Evolutionary conservation across 2,888 invertebrate genomes (phyloP).

Genomic region (Spialia ferax): DNA sequence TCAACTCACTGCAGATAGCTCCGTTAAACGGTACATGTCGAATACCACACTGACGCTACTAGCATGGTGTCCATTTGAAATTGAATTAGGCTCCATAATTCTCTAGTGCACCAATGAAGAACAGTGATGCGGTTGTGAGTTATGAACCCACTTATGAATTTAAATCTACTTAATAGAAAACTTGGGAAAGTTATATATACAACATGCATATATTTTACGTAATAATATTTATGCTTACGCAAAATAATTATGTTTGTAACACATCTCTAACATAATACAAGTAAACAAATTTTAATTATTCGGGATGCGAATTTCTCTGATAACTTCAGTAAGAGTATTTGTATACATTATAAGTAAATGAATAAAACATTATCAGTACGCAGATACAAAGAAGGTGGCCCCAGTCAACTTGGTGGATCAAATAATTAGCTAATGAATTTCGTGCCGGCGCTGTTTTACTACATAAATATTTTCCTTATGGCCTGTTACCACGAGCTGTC

Average conservation of each 20-base stretch:
- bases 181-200: no score
- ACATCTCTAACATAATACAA: no score
- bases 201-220: no score
- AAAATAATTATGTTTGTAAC: no score
- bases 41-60: slow-evolving; percentile 54
- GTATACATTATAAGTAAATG: slow-evolving; percentile 17
- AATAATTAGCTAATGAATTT: slow-evolving; percentile 83
- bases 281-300: neutral
- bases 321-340: neutral
- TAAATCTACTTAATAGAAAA: no score
- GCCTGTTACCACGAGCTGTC: slow-evolving; percentile 84
- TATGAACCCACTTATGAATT: neutral
- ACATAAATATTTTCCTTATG: slow-evolving; percentile 84
- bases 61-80: slow-evolving; percentile 51
- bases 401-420: slow-evolving; percentile 38
- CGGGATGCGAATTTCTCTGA: neutral
- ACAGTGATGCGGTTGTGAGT: neutral
- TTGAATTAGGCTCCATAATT: slow-evolving; percentile 25
- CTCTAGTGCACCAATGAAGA: slow-evolving; percentile 14
- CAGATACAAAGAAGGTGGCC: slow-evolving; percentile 34
- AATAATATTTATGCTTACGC: no score
- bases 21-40: slow-evolving; percentile 62
- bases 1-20: slow-evolving; percentile 70
- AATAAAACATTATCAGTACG: slow-evolving; percentile 35
- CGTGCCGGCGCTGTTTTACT: slow-evolving; percentile 70